A percentile compares a stretch with the other conserved stretches of the same genome.
Conservation (phyloP, 2,113 vertebrate species). For the Melanotaenia duboulayi region DNA sequence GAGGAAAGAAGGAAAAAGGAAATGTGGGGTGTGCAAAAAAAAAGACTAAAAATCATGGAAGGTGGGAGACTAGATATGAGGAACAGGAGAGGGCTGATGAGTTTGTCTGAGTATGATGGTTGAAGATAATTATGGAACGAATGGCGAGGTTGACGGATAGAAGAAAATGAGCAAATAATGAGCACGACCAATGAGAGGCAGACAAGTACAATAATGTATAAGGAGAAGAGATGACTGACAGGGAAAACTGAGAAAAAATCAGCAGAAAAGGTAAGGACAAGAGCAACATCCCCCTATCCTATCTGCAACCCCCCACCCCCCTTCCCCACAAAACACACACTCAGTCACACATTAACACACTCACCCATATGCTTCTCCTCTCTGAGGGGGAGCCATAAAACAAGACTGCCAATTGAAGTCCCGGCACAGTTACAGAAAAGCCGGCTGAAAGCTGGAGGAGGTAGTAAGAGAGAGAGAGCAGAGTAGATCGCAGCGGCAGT, state of each 20-base stretch:
- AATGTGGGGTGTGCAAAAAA: not conserved
- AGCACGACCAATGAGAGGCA: not conserved
- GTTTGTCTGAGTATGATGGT: not conserved
- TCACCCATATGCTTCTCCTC: constrained; percentile 48
- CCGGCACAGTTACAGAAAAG: constrained; percentile 22
- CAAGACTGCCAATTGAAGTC: constrained; percentile 1
- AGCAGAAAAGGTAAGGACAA: constrained; percentile 27
- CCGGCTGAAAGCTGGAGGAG: constrained; percentile 24
- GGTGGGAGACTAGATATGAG: constrained; percentile 12
- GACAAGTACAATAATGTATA: not conserved
- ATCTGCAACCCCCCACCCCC: not conserved
- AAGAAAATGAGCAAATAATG: not conserved
- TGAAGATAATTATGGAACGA: not conserved
- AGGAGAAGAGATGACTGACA: not conserved
- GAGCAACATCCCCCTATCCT: not conserved
- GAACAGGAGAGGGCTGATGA: not conserved
- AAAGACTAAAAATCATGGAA: not conserved
- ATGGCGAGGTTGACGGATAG: not conserved
- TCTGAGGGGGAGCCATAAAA: constrained; percentile 19
- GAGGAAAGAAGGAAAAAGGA: not conserved
- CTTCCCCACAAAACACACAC: not conserved
- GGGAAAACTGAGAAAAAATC: not conserved
- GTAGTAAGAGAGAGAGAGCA: not conserved
- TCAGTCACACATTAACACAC: constrained; percentile 21
- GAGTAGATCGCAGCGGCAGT: constrained; percentile 15